phyloP scores from a whole-genome alignment of 1,140 invertebrate genomes.

The Lycorma delicatula region DNA sequence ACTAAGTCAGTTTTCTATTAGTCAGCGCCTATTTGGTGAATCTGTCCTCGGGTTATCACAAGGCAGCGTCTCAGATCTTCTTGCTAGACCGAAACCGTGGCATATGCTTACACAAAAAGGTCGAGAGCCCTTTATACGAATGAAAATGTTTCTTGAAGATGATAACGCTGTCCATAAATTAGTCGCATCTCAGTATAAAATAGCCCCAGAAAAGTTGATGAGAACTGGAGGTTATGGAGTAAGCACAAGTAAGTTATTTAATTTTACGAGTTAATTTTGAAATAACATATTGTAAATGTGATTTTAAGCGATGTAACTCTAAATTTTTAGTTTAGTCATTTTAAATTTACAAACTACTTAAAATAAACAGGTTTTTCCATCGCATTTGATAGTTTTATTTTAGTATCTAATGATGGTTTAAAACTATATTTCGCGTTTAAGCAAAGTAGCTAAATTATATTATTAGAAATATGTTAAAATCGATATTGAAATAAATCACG shows the following conservation, averaged over 20 bases:
- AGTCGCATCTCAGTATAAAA: slow-evolving; percentile 95
- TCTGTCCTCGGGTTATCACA: slow-evolving; percentile 93
- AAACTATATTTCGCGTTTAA: too few species aligned
- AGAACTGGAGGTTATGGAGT: slow-evolving; percentile 85
- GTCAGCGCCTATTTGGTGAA: slow-evolving; percentile 95
- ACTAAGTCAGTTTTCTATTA: slow-evolving; percentile 96
- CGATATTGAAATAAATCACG: too few species aligned
- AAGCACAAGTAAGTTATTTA: slow-evolving; percentile 50
- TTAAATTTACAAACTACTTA: too few species aligned
- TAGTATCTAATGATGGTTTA: too few species aligned
- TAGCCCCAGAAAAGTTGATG: slow-evolving; percentile 92
- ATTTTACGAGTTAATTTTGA: not conserved
- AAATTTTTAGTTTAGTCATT: too few species aligned
- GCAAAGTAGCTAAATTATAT: too few species aligned
- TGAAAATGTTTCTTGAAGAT: slow-evolving; percentile 97
- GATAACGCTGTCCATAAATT: slow-evolving; percentile 94
- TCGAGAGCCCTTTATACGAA: slow-evolving; percentile 91
- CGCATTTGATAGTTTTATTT: too few species aligned
- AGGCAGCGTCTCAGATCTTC: slow-evolving; percentile 88
- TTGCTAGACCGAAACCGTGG: slow-evolving; percentile 94
- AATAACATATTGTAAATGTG: not conserved
- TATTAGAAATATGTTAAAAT: too few species aligned
- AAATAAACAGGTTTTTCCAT: too few species aligned
- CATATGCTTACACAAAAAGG: slow-evolving; percentile 92
- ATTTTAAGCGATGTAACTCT: not conserved